Evolutionary conservation across 2,113 vertebrate genomes (phyloP), one percentile per base, ranked within the genome.

Genomic region (Sphaerodactylus townsendi): DNA sequence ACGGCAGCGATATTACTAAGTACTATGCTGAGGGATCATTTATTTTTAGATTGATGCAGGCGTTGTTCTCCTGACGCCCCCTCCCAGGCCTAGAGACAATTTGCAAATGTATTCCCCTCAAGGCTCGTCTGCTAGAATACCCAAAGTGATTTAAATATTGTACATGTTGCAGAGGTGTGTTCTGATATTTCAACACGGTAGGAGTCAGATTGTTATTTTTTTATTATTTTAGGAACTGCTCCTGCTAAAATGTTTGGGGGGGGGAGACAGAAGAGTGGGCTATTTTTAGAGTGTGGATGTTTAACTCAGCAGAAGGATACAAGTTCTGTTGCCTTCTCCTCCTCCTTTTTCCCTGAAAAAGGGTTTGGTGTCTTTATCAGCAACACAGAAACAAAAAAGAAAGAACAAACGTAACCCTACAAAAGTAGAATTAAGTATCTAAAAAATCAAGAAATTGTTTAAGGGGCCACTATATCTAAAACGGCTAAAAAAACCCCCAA

Each of bases 21-120:
- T 78, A 64, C 53, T 48, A 39, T 41, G 72, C 64, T 50, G 83
- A 62, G 41, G 50, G n/a, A 78, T 85, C 68, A 64, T 72, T 72
- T 79, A 78, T 85, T 85, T 85, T 78, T 85, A 85, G 83, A 85
- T 30, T 37, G 68, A 78, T 72, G 83, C 76, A 79, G 68, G 69
- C 33, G 50, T 84, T 44, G 48, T 23, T 53, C 35, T 33, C 35
- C 35, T 33, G 17, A 56, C 56, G 23, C 23, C 68, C 68, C 35
- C 37, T 77, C 41, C 68, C 66, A 70, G 37, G 50, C 39, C 68
- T 65, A 48, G 68, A 85, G 53, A 79, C 68, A 79, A 79, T 28
- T 65, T 64, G 53, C 50, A 79, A 85, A 72, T 35, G 14, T 77
- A 46, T 77, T 70, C 28, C 65, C 48, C 37, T 62, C 64, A 44